These are phyloP conservation scores for Montipora cactus DNA, from an alignment of 64 coral and sea anemone genomes.

Conservation along the genomic window DNA sequence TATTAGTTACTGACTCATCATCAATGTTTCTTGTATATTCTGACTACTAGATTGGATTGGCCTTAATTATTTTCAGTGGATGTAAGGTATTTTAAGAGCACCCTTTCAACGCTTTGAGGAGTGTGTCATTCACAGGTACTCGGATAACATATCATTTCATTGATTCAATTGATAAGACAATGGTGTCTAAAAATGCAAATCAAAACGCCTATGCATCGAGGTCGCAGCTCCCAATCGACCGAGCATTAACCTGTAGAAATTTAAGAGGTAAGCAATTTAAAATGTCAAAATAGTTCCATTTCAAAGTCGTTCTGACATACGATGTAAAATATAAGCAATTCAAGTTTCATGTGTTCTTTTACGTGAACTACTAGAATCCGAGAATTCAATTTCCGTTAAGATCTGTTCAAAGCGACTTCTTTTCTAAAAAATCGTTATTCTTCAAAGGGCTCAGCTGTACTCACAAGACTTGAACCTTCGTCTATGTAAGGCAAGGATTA, in stretches of 20 bases:
- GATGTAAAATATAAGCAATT: no score
- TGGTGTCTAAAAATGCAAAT: slow-evolving; percentile 5
- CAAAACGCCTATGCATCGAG: no score
- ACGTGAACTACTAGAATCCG: not conserved
- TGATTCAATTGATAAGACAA: not conserved
- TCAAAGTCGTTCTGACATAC: no score
- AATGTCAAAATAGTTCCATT: no score
- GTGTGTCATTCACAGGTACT: not conserved
- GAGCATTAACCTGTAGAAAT: no score
- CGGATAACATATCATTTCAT: not conserved
- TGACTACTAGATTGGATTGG: not conserved
- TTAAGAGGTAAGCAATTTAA: not conserved
- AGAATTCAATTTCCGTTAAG: not conserved
- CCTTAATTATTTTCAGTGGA: slow-evolving; percentile 12
- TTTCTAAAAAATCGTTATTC: no score
- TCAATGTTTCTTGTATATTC: not conserved
- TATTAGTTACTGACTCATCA: not conserved
- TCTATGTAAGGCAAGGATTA: no score
- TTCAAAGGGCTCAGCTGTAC: no score
- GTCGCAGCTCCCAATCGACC: not conserved
- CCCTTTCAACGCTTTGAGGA: slow-evolving; percentile 10
- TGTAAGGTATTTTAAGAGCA: not conserved
- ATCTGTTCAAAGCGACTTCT: not conserved
- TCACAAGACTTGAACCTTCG: no score
- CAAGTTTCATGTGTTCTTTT: not conserved